Conservation (phyloP, 2,113 vertebrate species). For the Emydocephalus ijimae region DNA sequence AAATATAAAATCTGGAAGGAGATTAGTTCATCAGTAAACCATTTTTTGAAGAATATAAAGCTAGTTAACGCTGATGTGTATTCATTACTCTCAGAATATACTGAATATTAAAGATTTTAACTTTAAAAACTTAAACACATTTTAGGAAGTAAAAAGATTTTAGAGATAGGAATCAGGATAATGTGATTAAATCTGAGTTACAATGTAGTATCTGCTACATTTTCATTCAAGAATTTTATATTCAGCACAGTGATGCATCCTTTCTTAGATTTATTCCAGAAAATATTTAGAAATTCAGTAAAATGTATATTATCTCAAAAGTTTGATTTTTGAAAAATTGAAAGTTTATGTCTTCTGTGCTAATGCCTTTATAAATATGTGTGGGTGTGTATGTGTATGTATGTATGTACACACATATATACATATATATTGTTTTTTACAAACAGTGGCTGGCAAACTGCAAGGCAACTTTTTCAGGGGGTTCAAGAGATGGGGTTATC, state of each 20-base stretch:
- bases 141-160: neutral
- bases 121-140: neutral
- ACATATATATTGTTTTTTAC: constrained; percentile 20
- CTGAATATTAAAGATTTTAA: neutral
- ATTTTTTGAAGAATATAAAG: neutral
- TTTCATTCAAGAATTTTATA: neutral
- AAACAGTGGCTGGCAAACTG: constrained; percentile 95
- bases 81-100: neutral
- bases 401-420: neutral
- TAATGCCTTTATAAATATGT: constrained; percentile 23
- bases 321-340: neutral
- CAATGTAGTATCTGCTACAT: neutral
- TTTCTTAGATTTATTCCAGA: neutral
- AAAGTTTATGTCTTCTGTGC: neutral
- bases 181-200: neutral
- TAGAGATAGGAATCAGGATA: neutral
- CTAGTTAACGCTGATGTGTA: neutral
- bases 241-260: neutral
- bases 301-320: neutral
- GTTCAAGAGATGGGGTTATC: constrained; percentile 87
- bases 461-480: constrained; percentile 92
- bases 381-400: neutral
- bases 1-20: neutral
- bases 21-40: neutral
- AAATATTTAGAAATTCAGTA: neutral